phyloP scores from a whole-genome alignment of 2,113 vertebrate genomes.

The Trematocara zebra region DNA sequence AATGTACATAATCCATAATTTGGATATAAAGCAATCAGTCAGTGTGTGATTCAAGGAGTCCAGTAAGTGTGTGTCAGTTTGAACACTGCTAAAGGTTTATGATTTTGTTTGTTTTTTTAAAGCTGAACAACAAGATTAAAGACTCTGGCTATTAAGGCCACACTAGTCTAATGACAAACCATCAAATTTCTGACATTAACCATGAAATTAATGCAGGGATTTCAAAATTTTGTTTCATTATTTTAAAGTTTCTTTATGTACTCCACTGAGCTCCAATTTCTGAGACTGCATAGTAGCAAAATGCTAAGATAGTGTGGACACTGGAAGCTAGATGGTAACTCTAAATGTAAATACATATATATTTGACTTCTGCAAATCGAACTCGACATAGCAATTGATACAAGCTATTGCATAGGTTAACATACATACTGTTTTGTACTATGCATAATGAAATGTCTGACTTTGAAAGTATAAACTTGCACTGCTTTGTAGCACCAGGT shows the following conservation, averaged over 20 bases:
- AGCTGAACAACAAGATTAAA: not conserved
- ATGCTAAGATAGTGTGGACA: not conserved
- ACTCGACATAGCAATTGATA: conserved; percentile 22
- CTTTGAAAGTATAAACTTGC: conserved; percentile 59
- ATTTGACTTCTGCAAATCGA: conserved; percentile 25
- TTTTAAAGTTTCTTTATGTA: conserved; percentile 29
- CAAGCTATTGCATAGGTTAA: conserved; percentile 47
- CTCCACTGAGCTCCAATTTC: conserved; percentile 3
- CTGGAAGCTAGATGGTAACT: conserved; percentile 7
- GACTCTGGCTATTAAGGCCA: conserved; percentile 15
- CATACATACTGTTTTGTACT: conserved; percentile 49
- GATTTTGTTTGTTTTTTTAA: not conserved
- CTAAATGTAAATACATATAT: conserved; percentile 43
- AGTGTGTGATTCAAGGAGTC: not conserved
- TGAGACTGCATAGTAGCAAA: conserved; percentile 9
- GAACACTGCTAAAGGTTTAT: conserved; percentile 9
- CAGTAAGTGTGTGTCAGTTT: conserved; percentile 8
- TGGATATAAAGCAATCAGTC: conserved; percentile 39
- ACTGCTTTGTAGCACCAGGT: conserved; percentile 61
- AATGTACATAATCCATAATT: conserved; percentile 36
- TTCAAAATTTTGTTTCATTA: conserved; percentile 28
- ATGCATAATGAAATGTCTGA: conserved; percentile 57
- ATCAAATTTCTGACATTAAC: conserved; percentile 28
- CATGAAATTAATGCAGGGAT: conserved; percentile 63
- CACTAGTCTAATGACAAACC: not conserved